Evolutionary conservation across 2,888 invertebrate species (phyloP).

Genomic region (Drosophila setosimentum): DNA sequence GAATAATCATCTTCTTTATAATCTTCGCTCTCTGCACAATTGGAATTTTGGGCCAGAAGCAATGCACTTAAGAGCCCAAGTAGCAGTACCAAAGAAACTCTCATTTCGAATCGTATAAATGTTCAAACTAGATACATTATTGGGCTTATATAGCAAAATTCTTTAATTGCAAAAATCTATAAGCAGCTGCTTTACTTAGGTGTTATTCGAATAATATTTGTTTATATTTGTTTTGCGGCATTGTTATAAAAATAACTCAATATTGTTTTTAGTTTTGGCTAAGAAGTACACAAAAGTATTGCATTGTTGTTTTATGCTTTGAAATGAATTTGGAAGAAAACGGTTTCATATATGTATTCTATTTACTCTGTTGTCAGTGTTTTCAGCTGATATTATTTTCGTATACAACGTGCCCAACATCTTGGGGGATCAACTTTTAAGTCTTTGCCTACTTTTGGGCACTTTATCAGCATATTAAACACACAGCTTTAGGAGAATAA

Average conservation of each 20-base stretch:
- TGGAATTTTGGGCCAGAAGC: not conserved
- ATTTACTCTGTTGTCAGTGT: not conserved
- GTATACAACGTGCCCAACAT: not conserved
- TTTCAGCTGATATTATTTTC: not conserved
- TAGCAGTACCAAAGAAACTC: not conserved
- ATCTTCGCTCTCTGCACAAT: not conserved
- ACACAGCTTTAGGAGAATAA: constrained; percentile 23
- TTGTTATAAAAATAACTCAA: not conserved
- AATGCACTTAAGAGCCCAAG: not conserved
- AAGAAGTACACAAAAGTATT: not conserved
- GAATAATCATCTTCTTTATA: not conserved
- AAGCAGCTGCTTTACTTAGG: constrained; percentile 23
- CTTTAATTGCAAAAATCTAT: not conserved
- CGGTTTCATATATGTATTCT: not conserved
- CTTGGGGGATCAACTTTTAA: constrained; percentile 10
- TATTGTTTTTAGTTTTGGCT: not conserved
- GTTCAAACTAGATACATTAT: not conserved
- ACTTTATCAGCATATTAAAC: constrained; percentile 42
- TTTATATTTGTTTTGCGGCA: not conserved
- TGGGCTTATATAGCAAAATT: not conserved
- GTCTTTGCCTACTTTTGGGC: constrained; percentile 13
- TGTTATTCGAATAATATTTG: constrained; percentile 3
- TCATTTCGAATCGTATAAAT: not conserved
- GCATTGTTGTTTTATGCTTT: not conserved
- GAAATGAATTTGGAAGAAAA: not conserved